These are phyloP conservation scores for Bubo scandiacus DNA, from an alignment of 2,113 vertebrate species.

Conservation along the genomic window DNA sequence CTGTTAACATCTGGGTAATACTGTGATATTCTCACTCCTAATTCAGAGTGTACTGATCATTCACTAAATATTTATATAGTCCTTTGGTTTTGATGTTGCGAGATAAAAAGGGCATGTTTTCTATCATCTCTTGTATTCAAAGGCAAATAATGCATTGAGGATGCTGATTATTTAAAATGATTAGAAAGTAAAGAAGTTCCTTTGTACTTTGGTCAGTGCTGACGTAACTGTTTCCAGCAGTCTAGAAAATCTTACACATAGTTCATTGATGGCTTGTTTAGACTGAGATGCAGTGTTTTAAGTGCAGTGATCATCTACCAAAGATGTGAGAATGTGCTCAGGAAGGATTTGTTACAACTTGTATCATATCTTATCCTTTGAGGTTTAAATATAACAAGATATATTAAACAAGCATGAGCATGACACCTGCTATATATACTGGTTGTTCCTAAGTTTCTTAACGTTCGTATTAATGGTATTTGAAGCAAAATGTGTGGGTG, in stretches of 20 bases:
- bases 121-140: neutral
- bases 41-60: neutral
- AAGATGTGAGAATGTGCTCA: neutral
- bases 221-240: neutral
- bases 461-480: neutral
- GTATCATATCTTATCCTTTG: neutral
- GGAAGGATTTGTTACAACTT: slow-evolving; percentile 30
- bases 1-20: neutral
- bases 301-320: neutral
- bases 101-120: slow-evolving; percentile 9
- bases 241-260: neutral
- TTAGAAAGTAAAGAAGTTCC: neutral
- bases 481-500: neutral
- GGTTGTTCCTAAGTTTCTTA: neutral
- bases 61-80: neutral
- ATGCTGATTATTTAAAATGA: neutral
- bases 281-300: neutral
- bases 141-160: neutral
- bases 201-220: slow-evolving; percentile 20
- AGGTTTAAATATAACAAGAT: slow-evolving; percentile 6
- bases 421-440: neutral
- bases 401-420: slow-evolving; percentile 6
- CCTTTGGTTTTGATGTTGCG: slow-evolving; percentile 11
- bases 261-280: slow-evolving; percentile 1
- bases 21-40: neutral